These are phyloP conservation scores for Synanceia verrucosa DNA, from an alignment of 2,797 vertebrate genomes.

Conservation along the genomic window DNA sequence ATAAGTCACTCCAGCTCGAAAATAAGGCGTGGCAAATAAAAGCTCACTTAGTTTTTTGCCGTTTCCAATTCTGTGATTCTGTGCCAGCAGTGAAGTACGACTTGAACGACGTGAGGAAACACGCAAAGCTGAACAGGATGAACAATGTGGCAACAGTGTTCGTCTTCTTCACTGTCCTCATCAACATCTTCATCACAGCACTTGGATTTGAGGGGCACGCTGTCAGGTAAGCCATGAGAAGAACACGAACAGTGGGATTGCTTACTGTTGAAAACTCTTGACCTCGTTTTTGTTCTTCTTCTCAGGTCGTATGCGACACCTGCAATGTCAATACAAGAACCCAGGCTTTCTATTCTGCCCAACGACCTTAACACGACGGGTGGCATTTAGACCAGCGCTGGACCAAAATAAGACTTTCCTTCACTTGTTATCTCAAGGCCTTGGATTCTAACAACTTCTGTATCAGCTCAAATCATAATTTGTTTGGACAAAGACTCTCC, in stretches of 20 bases:
- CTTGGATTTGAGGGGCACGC: slow-evolving; percentile 78
- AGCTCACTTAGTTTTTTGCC: not conserved
- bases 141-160: slow-evolving; percentile 85
- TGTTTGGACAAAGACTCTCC: not conserved
- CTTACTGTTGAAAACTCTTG: not conserved
- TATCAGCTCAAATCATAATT: not conserved
- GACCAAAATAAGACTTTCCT: not conserved
- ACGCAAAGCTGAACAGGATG: slow-evolving; percentile 82
- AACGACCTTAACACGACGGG: slow-evolving; percentile 19
- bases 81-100: slow-evolving; percentile 83
- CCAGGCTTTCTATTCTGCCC: not conserved
- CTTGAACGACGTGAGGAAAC: slow-evolving; percentile 86
- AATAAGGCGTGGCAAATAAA: no score
- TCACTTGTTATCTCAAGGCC: not conserved
- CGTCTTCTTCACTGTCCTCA: slow-evolving; percentile 86
- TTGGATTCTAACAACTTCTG: not conserved
- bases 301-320: not conserved
- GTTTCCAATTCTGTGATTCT: not conserved
- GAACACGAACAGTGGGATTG: not conserved
- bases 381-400: not conserved
- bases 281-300: not conserved
- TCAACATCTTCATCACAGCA: slow-evolving; percentile 92
- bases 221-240: slow-evolving; percentile 17
- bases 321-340: not conserved
- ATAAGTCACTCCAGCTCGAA: not conserved